A percentile compares a stretch with the other conserved stretches of the same genome.
phyloP scores from a whole-genome alignment of 2,888 invertebrate genomes.

The Gisinianus flammeolus region DNA sequence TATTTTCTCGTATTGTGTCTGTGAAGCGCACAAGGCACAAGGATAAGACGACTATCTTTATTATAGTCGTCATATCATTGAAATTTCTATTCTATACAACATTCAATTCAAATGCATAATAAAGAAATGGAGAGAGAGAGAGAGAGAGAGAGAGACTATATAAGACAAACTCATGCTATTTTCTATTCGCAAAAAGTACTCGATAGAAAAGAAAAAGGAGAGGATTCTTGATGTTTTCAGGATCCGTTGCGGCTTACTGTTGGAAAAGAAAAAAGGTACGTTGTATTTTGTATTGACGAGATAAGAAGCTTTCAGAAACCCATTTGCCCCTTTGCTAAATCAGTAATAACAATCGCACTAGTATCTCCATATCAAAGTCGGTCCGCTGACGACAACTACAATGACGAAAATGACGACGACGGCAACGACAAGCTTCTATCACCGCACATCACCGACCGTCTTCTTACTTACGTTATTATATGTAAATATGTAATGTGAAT shows the following conservation, averaged over 20 bases:
- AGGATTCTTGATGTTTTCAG: constrained; percentile 34
- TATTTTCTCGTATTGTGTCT: too few species aligned
- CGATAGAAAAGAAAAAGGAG: not conserved
- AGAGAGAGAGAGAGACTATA: too few species aligned
- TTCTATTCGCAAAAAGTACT: constrained; percentile 22
- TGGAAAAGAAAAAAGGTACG: constrained; percentile 25
- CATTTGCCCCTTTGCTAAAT: constrained; percentile 41
- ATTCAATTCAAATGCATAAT: too few species aligned
- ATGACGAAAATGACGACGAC: too few species aligned
- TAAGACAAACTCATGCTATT: not conserved
- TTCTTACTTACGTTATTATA: too few species aligned
- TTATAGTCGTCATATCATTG: too few species aligned
- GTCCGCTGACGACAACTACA: constrained; percentile 22
- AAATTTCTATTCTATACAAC: too few species aligned
- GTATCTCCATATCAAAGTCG: constrained; percentile 36
- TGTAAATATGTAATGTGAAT: not conserved
- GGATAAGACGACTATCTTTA: too few species aligned
- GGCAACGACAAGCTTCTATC: not conserved
- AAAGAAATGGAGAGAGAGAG: too few species aligned
- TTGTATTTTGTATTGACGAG: constrained; percentile 22
- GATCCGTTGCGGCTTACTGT: constrained; percentile 36
- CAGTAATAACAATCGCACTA: constrained; percentile 42
- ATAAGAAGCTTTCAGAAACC: constrained; percentile 42
- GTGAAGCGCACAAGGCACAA: too few species aligned
- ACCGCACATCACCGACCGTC: not conserved